phyloP scores from a whole-genome alignment of 2,888 invertebrate genomes.

The Heteromurus nitidus region DNA sequence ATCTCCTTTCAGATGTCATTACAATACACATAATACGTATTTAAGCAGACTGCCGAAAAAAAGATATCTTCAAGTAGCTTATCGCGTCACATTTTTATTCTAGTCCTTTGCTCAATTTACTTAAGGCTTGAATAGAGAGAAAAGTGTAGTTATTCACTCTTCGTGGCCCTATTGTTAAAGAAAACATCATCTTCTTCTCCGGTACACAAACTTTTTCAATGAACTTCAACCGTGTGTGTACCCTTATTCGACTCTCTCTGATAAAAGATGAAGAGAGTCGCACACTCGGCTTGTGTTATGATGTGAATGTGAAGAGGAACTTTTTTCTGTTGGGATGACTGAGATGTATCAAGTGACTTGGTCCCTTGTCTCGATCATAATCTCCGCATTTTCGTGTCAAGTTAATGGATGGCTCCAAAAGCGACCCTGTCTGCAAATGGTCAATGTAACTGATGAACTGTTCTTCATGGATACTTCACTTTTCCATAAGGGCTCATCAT shows the following conservation, averaged over 20 bases:
- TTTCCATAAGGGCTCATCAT: too few relatives aligned
- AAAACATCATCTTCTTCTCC: neutral
- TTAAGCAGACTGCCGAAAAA: slow-evolving; percentile 3
- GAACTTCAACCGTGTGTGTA: neutral
- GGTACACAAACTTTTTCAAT: neutral
- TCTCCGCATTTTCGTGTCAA: slow-evolving; percentile 66
- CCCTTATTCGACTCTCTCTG: neutral
- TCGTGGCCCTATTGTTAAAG: neutral
- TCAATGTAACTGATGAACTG: slow-evolving; percentile 57
- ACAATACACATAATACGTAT: slow-evolving; percentile 36
- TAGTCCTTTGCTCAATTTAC: neutral
- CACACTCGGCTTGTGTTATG: too few relatives aligned
- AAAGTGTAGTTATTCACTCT: neutral
- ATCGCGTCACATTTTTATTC: slow-evolving; percentile 1
- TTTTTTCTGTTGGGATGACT: neutral
- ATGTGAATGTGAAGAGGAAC: slow-evolving; percentile 17
- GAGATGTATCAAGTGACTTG: slow-evolving; percentile 57
- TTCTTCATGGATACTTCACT: too few relatives aligned
- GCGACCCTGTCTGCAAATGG: slow-evolving; percentile 48
- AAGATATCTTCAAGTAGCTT: slow-evolving; percentile 52
- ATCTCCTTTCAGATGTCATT: slow-evolving; percentile 33
- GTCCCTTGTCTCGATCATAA: slow-evolving; percentile 64
- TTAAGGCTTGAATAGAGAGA: neutral
- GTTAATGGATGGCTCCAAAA: slow-evolving; percentile 65
- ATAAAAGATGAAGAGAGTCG: slow-evolving; percentile 8